Conservation (phyloP, 2,113 vertebrate genomes). For the Poecile atricapillus region DNA sequence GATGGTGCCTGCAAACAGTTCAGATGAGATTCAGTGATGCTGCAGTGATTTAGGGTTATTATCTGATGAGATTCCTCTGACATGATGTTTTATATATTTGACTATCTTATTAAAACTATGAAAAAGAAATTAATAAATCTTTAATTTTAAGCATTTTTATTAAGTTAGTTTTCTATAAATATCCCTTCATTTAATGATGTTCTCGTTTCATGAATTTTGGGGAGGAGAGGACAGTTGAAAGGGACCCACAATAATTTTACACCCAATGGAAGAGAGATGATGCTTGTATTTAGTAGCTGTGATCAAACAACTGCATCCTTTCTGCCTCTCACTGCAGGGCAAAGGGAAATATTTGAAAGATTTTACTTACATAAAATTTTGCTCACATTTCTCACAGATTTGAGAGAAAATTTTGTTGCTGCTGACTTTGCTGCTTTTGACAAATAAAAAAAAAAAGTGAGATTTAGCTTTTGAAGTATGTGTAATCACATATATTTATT, state of each 20-base stretch:
- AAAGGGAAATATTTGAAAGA: not conserved
- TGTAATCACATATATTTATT: not conserved
- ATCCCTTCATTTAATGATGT: not conserved
- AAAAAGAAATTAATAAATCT: not conserved
- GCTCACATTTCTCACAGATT: not conserved
- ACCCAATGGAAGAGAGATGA: rapidly evolving
- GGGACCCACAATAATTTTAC: not conserved
- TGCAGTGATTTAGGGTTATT: not conserved
- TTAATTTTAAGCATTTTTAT: not conserved
- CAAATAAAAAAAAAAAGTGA: not conserved
- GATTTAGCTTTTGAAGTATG: not conserved
- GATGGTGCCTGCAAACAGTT: not conserved
- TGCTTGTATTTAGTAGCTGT: not conserved
- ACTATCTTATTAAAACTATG: not conserved
- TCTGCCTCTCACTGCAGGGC: not conserved
- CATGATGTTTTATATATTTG: not conserved
- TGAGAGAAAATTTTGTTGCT: not conserved
- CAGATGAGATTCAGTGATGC: not conserved
- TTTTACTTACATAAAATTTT: not conserved
- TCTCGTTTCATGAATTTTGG: not conserved
- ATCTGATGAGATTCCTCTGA: not conserved
- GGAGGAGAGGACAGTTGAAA: not conserved
- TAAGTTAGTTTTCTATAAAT: not conserved
- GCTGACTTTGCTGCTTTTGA: not conserved
- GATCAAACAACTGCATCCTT: not conserved